A percentile compares a stretch with the other conserved stretches of the same genome.
Evolutionary conservation across 2,888 invertebrate genomes (phyloP).

Genomic region (Apamea anceps): DNA sequence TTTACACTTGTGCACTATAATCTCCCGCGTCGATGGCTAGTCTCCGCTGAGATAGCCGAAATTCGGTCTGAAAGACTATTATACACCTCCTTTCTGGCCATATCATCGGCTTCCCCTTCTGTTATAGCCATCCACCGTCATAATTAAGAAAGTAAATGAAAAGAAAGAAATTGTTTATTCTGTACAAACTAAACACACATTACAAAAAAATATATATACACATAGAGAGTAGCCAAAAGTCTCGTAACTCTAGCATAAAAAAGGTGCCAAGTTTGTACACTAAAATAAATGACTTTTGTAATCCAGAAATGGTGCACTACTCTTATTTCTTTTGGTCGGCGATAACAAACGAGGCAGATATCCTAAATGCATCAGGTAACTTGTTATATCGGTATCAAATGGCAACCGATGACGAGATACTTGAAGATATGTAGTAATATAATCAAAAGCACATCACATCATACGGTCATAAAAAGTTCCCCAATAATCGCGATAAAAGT

Average conservation of each 20-base stretch:
- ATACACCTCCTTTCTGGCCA: background rate
- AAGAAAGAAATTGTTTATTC: too few relatives aligned
- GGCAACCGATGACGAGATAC: conserved; percentile 10
- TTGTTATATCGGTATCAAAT: conserved; percentile 13
- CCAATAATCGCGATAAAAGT: background rate
- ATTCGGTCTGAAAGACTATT: background rate
- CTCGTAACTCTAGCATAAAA: too few relatives aligned
- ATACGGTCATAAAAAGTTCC: conserved; percentile 15
- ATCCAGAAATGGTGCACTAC: background rate
- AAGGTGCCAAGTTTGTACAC: too few relatives aligned
- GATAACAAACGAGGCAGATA: background rate
- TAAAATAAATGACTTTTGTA: too few relatives aligned
- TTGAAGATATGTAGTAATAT: background rate
- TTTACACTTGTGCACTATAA: background rate
- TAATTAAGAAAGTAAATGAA: too few relatives aligned
- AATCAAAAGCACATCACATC: conserved; percentile 21
- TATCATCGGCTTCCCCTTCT: background rate
- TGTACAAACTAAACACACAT: too few relatives aligned
- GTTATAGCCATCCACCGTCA: too few relatives aligned
- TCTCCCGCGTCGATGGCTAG: background rate
- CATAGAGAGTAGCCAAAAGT: too few relatives aligned
- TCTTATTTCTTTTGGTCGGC: background rate
- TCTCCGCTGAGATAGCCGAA: background rate
- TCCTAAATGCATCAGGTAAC: conserved; percentile 22
- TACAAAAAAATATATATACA: too few relatives aligned